Evolutionary conservation across 2,888 invertebrate species (phyloP).

Genomic region (Selenia dentaria): DNA sequence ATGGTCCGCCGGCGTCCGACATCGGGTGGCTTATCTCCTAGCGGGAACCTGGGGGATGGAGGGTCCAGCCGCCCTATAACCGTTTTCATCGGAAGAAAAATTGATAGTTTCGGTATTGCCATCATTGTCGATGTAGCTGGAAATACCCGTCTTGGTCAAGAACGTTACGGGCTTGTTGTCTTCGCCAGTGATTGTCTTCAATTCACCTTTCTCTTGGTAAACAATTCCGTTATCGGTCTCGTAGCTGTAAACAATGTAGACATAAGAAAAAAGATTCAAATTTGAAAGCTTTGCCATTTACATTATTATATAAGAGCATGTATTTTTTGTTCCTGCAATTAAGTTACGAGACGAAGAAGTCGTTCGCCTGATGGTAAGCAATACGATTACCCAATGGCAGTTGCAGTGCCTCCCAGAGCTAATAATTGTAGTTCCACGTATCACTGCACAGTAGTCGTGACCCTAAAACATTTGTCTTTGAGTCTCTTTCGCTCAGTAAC

Average conservation of each 20-base stretch:
- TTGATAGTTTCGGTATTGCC: constrained; percentile 80
- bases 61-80: constrained; percentile 86
- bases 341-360: too few species aligned
- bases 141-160: constrained; percentile 85
- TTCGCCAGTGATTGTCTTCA: constrained; percentile 71
- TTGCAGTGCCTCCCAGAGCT: too few species aligned
- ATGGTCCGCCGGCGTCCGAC: background rate
- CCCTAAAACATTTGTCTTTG: too few species aligned
- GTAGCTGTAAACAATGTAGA: constrained; percentile 2
- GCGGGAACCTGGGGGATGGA: constrained; percentile 80
- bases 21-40: constrained; percentile 42
- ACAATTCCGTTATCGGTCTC: constrained; percentile 57
- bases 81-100: constrained; percentile 87
- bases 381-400: too few species aligned
- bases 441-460: too few species aligned
- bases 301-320: too few species aligned
- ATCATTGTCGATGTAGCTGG: constrained; percentile 81
- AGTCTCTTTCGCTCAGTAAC: too few species aligned
- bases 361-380: too few species aligned
- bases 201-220: constrained; percentile 78
- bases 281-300: too few species aligned
- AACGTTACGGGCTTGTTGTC: constrained; percentile 84
- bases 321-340: too few species aligned
- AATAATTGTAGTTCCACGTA: too few species aligned
- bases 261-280: too few species aligned